phyloP scores from a whole-genome alignment of 2,888 invertebrate species.

The Sabatieria punctata region DNA sequence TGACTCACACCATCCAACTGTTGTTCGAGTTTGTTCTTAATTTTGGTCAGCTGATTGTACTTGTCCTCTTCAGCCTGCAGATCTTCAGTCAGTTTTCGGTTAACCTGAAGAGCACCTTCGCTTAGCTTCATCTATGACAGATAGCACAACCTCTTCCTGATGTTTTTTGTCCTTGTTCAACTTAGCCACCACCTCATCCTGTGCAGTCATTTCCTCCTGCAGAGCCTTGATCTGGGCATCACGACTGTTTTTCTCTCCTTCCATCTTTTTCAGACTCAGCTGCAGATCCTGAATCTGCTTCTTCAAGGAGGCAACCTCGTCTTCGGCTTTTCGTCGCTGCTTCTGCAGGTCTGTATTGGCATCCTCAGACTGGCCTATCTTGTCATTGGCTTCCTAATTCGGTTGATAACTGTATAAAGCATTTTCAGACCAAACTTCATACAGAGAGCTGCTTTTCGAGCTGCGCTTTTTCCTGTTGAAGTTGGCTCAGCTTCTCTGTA shows the following conservation, averaged over 20 bases:
- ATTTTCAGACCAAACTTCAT: slow-evolving; percentile 41
- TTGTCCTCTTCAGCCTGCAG: slow-evolving; percentile 78
- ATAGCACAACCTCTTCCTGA: slow-evolving; percentile 11
- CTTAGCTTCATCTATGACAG: slow-evolving; percentile 9
- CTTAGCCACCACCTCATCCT: slow-evolving; percentile 61
- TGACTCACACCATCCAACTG: too few relatives aligned
- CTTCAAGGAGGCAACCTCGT: slow-evolving; percentile 72
- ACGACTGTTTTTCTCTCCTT: slow-evolving; percentile 27
- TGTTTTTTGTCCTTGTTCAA: slow-evolving; percentile 17
- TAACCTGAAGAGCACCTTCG: too few relatives aligned
- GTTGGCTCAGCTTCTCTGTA: slow-evolving; percentile 49
- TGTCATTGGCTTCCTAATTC: slow-evolving; percentile 38
- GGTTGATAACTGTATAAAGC: not conserved
- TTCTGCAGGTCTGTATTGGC: slow-evolving; percentile 2
- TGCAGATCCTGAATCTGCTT: slow-evolving; percentile 39
- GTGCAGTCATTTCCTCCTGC: slow-evolving; percentile 95
- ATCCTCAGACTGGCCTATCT: slow-evolving; percentile 5
- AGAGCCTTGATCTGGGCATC: slow-evolving; percentile 30
- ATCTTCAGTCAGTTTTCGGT: slow-evolving; percentile 30
- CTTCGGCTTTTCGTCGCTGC: slow-evolving; percentile 50
- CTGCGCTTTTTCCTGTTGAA: slow-evolving; percentile 83
- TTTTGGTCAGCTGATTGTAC: slow-evolving; percentile 95
- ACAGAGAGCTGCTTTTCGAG: slow-evolving; percentile 80
- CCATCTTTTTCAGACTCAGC: slow-evolving; percentile 13
- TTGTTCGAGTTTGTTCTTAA: slow-evolving; percentile 92